Evolutionary conservation across 2,888 invertebrate species (phyloP).

Genomic region (Gibbula magus): DNA sequence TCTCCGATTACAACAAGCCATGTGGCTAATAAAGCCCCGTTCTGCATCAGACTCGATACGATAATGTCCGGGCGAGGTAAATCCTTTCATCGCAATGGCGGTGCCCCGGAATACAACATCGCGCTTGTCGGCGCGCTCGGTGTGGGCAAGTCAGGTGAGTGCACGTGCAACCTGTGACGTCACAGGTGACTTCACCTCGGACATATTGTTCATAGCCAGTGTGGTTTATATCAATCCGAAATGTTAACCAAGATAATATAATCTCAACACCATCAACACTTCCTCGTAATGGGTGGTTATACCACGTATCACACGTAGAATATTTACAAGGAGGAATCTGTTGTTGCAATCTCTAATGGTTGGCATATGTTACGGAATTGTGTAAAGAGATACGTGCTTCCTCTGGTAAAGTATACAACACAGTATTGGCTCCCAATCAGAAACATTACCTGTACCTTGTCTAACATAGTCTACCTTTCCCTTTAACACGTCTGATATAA

Average conservation of each 20-base stretch:
- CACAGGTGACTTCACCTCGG: not conserved
- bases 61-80: slow-evolving; percentile 49
- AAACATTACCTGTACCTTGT: no score
- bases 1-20: no score
- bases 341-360: not conserved
- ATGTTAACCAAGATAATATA: no score
- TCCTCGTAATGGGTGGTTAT: no score
- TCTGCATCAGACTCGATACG: no score
- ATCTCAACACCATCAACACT: no score
- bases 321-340: not conserved
- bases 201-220: not conserved
- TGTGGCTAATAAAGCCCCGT: no score
- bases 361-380: not conserved
- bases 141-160: slow-evolving; percentile 87
- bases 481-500: no score
- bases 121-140: slow-evolving; percentile 84
- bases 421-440: no score
- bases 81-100: slow-evolving; percentile 38
- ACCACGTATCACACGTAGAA: no score
- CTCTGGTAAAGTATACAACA: not conserved
- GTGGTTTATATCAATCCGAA: no score
- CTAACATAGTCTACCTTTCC: no score
- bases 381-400: slow-evolving; percentile 1
- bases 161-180: not conserved
- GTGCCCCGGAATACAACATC: slow-evolving; percentile 57